Evolutionary conservation across 2,113 vertebrate genomes (phyloP), one percentile per base, ranked within the genome.

Genomic region (Ctenomys sociabilis): DNA sequence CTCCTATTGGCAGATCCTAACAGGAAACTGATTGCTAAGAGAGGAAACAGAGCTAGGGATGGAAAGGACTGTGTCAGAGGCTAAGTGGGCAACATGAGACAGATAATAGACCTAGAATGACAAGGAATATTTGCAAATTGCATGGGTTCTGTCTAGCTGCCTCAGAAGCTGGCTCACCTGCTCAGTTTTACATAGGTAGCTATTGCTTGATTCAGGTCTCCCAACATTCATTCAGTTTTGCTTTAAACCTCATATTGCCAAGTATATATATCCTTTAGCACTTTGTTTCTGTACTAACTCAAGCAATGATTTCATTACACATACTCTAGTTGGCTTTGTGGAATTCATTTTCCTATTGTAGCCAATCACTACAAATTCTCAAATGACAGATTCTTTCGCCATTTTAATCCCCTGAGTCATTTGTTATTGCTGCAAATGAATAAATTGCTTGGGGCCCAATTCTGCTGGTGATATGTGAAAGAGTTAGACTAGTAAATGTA

Each of bases 391-490:
- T 54, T 89, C 91, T 94, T 97, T 96, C 89, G 89, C 97, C 91
- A 96, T 93, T 91, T 93, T 91, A 91, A 30, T 96, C 96, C 77
- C 94, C 84, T 28, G 92, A 96, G 93, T 97, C 89, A 97, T 97
- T 97, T 96, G 95, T 97, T 97, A 96, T 89, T 80, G 63, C 94
- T 95, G 83, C 91, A 97, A 97, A 97, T 96, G 90, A 96, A 95
- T 97, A 96, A 93, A 97, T 94, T 96, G 96, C 95, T 96, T 91
- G 80, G 84, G 90, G 92, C 93, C 93, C 95, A 91, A n/a, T 96
- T 97, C 95, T 90, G 75, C 63, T 95, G 52, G 93, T 95, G 95
- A 90, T 94, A 81, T 81, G 63, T 49, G 94, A 90, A 82, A 86
- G 43, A 93, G 57, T 91, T 86, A 93, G 91, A 88, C 68, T 64